Evolutionary conservation across 2,888 invertebrate genomes (phyloP), one percentile per base, ranked within the genome.

Genomic region (Dione juno): DNA sequence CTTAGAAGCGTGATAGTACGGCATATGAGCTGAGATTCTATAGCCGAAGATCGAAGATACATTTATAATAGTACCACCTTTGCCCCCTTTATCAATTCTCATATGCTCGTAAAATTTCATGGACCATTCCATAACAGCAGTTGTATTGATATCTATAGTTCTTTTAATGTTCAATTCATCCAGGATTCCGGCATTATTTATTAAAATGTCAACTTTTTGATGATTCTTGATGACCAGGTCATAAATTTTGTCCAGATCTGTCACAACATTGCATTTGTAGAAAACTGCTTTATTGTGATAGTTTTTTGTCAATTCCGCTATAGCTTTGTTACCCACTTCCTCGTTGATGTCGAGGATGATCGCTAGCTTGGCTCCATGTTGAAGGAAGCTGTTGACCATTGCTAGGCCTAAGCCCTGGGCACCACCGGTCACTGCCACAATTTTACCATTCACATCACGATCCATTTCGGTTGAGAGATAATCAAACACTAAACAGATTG

Each of bases 41-140:
- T 91, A 85, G 0, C 94, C 95, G 74, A 93, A 90, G 21, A 94
- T 91, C 0, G 95, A 95, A 1, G 94, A 90, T 16, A 95, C 88
- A 79, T 96, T 95, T 19, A 95, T 88, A 53, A 95, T 91, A 3
- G 93, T 89, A 6, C 95, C 95, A 3, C 95, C 95, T 37, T 84
- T 80, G 1, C 94, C 94, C 0, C 92, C 90, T 63, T 88, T 89
- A 75, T 93, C 89, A 54, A 84, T 88, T 45, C 94, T 87, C 93
- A 95, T 93, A 79, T 93, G 87, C 70, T 94, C 87, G 73, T 94
- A 86, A 37, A 90, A 94, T 35, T 94, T 84, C 41, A 92, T 79
- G 0, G 89, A 87, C 73, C 94, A 84, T 45, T 81, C 82, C 58
- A 84, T 81, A 1, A 83, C 45, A 19, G 80, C 78, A 8, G 74